phyloP scores from a whole-genome alignment of 2,888 invertebrate genomes.

The Drosophila mimica region DNA sequence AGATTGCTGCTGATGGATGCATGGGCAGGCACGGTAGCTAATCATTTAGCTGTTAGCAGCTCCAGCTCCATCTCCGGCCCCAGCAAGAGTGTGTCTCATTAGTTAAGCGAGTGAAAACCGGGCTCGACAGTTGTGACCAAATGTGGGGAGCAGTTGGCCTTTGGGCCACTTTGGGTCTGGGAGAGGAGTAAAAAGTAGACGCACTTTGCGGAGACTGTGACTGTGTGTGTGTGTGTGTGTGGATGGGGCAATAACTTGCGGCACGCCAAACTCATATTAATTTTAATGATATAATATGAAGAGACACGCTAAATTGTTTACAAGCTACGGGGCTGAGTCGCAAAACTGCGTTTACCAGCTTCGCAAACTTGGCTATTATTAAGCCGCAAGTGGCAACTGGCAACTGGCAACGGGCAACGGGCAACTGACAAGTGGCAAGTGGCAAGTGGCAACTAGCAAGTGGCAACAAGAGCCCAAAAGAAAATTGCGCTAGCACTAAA shows the following conservation, averaged over 20 bases:
- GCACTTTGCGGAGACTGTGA: constrained; percentile 37
- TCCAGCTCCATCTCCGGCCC: background rate
- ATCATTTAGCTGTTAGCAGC: constrained; percentile 32
- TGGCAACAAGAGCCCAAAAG: constrained; percentile 17
- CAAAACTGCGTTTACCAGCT: constrained; percentile 48
- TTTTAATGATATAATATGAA: constrained; percentile 80
- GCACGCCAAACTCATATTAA: constrained; percentile 77
- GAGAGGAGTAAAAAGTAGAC: constrained; percentile 12
- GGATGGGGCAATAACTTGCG: constrained; percentile 60
- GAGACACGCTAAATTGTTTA: constrained; percentile 80
- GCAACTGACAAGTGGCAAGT: constrained; percentile 8
- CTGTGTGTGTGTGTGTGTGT: constrained; percentile 3
- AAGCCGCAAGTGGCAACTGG: constrained; percentile 12
- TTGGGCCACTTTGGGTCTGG: constrained; percentile 32
- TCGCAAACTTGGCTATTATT: constrained; percentile 20
- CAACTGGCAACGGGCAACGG: constrained; percentile 6
- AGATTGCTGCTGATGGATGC: constrained; percentile 4
- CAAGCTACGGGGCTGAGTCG: constrained; percentile 63
- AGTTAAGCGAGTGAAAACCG: constrained; percentile 46
- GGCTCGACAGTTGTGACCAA: constrained; percentile 20
- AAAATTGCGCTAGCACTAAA: constrained; percentile 16
- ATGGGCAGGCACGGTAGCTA: constrained; percentile 18
- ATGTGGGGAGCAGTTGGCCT: constrained; percentile 20
- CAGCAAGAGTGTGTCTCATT: constrained; percentile 52
- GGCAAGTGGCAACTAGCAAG: constrained; percentile 17